Evolutionary conservation across 1,140 invertebrate species (phyloP).

Genomic region (Protaetia brevitarsis): DNA sequence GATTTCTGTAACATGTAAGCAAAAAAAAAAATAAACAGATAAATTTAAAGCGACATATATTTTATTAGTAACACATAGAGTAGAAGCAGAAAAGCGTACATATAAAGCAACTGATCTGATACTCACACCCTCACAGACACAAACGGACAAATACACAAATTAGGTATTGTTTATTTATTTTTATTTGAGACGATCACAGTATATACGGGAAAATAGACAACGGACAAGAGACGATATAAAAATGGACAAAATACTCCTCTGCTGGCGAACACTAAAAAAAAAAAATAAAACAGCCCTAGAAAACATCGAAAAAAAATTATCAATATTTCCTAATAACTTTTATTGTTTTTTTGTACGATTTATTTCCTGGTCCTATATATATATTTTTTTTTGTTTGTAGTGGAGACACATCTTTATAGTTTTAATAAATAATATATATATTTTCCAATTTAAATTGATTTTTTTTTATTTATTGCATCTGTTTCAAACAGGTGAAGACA

Average conservation of each 20-base stretch:
- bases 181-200: constrained; percentile 22
- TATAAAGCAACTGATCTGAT: constrained; percentile 24
- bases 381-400: constrained; percentile 10
- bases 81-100: background rate
- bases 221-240: constrained; percentile 33
- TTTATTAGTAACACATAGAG: constrained; percentile 9
- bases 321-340: background rate
- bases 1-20: background rate
- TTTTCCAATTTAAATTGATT: too few relatives aligned
- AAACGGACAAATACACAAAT: constrained; percentile 26
- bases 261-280: constrained; percentile 33
- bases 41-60: constrained; percentile 22
- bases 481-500: too few relatives aligned
- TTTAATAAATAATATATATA: too few relatives aligned
- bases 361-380: too few relatives aligned
- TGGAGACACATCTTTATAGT: constrained; percentile 43
- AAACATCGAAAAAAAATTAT: constrained; percentile 25
- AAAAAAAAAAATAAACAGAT: background rate
- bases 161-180: background rate
- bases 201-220: constrained; percentile 19
- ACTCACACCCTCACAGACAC: constrained; percentile 29
- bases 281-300: constrained; percentile 30
- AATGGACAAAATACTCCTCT: constrained; percentile 34
- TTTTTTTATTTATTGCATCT: too few relatives aligned
- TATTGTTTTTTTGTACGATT: background rate